Percentiles rank a stretch among this genome's conserved stretches.
phyloP scores from a whole-genome alignment of 2,888 invertebrate species.

The Pyralis farinalis region DNA sequence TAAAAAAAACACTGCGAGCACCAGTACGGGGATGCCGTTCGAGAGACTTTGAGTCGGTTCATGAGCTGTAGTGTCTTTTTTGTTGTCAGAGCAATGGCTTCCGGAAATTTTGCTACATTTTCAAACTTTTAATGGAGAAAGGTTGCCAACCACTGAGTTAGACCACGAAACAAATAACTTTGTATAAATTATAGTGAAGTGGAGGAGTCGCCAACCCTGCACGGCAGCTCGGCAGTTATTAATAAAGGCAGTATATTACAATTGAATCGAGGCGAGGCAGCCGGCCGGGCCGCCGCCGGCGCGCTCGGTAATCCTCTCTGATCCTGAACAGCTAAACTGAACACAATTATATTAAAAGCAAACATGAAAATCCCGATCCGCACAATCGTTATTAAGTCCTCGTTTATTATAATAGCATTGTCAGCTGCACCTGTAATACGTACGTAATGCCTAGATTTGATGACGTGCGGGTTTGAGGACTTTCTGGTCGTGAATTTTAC shows the following conservation, averaged over 20 bases:
- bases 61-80: no score
- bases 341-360: conserved; percentile 77
- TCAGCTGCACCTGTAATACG: conserved; percentile 43
- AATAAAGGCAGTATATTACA: conserved; percentile 75
- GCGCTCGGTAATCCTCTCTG: conserved; percentile 55
- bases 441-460: conserved; percentile 11
- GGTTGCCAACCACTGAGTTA: no score
- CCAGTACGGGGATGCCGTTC: no score
- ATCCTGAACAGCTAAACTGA: conserved; percentile 60
- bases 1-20: no score
- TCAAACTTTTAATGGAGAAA: no score
- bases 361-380: conserved; percentile 67
- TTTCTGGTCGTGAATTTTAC: background rate
- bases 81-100: no score
- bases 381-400: conserved; percentile 53
- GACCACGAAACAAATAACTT: no score
- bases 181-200: no score
- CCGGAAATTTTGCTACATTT: no score
- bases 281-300: conserved; percentile 38
- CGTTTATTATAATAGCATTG: conserved; percentile 56
- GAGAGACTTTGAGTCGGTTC: no score
- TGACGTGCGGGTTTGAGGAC: background rate
- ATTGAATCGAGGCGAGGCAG: conserved; percentile 73
- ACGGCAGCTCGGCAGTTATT: conserved; percentile 50
- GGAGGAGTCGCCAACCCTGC: conserved; percentile 48